Evolutionary conservation across 2,888 invertebrate species (phyloP).

Genomic region (Synanthedon andrenaeformis): DNA sequence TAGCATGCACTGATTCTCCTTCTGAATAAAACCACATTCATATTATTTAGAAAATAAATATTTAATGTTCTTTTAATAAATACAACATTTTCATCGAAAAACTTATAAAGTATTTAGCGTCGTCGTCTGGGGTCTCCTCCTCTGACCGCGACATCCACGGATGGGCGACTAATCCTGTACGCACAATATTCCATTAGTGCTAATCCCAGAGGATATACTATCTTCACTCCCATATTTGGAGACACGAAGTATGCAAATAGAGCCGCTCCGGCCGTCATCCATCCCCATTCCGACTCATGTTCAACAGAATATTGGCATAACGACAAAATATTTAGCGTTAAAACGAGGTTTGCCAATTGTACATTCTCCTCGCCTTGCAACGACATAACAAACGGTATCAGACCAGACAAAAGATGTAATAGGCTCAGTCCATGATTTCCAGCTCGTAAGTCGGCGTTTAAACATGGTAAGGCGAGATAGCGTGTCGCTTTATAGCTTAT

Average conservation of each 20-base stretch:
- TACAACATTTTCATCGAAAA: too few species aligned
- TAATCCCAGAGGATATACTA: slow-evolving; percentile 40
- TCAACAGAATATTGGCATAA: slow-evolving; percentile 31
- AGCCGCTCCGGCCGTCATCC: slow-evolving; percentile 42
- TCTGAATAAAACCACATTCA: too few species aligned
- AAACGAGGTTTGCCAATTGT: slow-evolving; percentile 31
- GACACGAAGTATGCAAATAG: slow-evolving; percentile 35
- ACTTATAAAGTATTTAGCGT: not conserved
- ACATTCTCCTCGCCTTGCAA: slow-evolving; percentile 32
- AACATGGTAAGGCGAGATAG: slow-evolving; percentile 44
- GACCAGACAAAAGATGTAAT: slow-evolving; percentile 40
- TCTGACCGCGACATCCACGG: not conserved
- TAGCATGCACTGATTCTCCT: too few species aligned
- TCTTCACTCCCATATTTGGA: slow-evolving; percentile 18
- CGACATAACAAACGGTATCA: slow-evolving; percentile 41
- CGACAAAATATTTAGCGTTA: slow-evolving; percentile 42
- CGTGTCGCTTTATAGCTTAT: slow-evolving; percentile 35
- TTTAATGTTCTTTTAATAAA: too few species aligned
- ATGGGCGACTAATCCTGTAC: slow-evolving; percentile 28
- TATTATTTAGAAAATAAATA: too few species aligned
- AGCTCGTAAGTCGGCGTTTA: slow-evolving; percentile 45
- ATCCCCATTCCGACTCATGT: slow-evolving; percentile 35
- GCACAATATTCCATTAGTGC: slow-evolving; percentile 47
- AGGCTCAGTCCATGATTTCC: slow-evolving; percentile 20
- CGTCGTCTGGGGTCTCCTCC: not conserved